Conservation (phyloP, 2,888 invertebrate genomes). For the Drosophila borealis region DNA sequence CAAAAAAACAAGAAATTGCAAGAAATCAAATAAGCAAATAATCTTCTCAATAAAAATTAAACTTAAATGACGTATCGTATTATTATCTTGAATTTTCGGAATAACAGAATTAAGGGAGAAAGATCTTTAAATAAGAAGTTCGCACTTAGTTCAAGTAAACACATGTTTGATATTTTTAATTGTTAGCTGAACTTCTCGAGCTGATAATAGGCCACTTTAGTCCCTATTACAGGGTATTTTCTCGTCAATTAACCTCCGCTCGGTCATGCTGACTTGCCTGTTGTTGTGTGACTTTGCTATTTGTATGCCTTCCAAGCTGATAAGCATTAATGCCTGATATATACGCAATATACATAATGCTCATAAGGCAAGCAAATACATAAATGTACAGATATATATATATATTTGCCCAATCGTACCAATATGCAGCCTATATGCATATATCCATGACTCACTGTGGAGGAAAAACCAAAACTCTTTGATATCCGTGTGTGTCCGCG, state of each 20-base stretch:
- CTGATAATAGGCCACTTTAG: too few species aligned
- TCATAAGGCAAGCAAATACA: background rate
- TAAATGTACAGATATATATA: background rate
- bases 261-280: background rate
- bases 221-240: constrained; percentile 10
- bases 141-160: too few species aligned
- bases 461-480: constrained; percentile 17
- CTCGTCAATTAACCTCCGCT: background rate
- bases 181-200: background rate
- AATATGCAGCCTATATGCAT: background rate
- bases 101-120: too few species aligned
- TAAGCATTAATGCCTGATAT: constrained; percentile 29
- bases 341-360: constrained; percentile 9
- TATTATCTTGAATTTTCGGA: too few species aligned
- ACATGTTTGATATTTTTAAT: background rate
- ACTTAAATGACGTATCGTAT: too few species aligned
- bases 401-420: background rate
- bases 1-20: too few species aligned
- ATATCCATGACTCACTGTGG: constrained; percentile 19
- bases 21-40: too few species aligned
- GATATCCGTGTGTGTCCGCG: background rate
- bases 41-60: too few species aligned
- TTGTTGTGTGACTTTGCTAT: constrained; percentile 3
- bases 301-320: constrained; percentile 8
- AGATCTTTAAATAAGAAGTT: too few species aligned